Evolutionary conservation across 64 coral and sea anemone species (phyloP), one percentile per base, ranked within the genome.

Genomic region (Stylophora pistillata): DNA sequence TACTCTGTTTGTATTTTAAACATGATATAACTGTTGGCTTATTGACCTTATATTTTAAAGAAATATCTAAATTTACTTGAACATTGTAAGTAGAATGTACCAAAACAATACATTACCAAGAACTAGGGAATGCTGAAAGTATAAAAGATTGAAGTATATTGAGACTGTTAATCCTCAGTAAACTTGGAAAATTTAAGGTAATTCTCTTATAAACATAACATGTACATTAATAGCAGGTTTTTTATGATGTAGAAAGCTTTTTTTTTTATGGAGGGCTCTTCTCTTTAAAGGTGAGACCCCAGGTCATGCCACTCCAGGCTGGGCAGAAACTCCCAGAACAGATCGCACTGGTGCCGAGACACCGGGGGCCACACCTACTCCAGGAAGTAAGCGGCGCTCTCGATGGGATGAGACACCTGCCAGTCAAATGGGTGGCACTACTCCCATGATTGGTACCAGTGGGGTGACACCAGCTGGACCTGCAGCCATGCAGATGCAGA

Each of bases 321-420:
- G 97, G 97, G 97, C 97, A 18, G 97, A 99, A 77, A 99, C 97
- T 31, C 97, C 97, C 1, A 90, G 97, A 78, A 99, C 97, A 74
- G 97, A 99, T 74, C 93, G 97, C 4, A 95, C 93, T 69, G 97
- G 97, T 47, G 97, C 81, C 0, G 93, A 99, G 73, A 99, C 97
- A 26, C 97, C 97, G 63, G 93, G 97, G 56, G 97, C 97, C 60
- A 99, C 97, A 20, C 97, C 93, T 11, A 99, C 97, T 37, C 97
- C 97, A 73, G 97, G 93, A 7, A 99, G 97, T 66, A 99, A 99
- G 84, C 80, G 97, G 29, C 82, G 97, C 10, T 99, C 97, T 29
- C 79, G 97, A 85, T 99, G 97, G 97, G 97, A 99, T 91, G 97
- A 99, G 74, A 99, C 97, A 32, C 97, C 97, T 30, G 94, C 97